phyloP scores from a whole-genome alignment of 1,140 invertebrate genomes.

The Lucilia cuprina region DNA sequence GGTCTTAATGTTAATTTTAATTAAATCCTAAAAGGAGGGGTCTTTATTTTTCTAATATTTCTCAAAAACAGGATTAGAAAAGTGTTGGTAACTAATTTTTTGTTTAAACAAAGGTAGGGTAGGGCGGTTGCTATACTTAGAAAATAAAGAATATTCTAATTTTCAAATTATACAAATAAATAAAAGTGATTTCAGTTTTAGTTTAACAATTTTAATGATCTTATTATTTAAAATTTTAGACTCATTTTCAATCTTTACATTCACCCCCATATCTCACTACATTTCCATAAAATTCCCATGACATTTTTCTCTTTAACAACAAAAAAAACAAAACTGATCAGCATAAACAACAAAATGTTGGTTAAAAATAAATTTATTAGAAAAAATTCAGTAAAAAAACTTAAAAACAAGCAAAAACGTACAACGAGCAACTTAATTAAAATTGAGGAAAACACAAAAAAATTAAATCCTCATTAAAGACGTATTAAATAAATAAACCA shows the following conservation, averaged over 20 bases:
- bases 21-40: not conserved
- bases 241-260: too few species aligned
- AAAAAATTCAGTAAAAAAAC: not conserved
- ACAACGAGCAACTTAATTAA: not conserved
- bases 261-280: too few species aligned
- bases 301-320: not conserved
- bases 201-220: too few species aligned
- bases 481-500: not conserved
- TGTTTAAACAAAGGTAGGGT: too few species aligned
- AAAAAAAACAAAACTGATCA: not conserved
- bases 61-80: too few species aligned
- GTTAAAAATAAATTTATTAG: not conserved
- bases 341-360: not conserved
- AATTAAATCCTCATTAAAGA: slow-evolving; percentile 12
- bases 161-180: too few species aligned
- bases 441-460: not conserved
- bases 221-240: too few species aligned
- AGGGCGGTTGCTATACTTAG: too few species aligned
- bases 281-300: not conserved
- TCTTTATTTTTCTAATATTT: too few species aligned
- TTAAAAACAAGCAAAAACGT: not conserved
- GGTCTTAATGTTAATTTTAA: slow-evolving; percentile 1
- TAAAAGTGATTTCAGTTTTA: too few species aligned
- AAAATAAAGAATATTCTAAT: too few species aligned
- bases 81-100: too few species aligned